A percentile compares a stretch with the other conserved stretches of the same genome.
Conservation (phyloP, 2,888 invertebrate genomes). For the Agapostemon virescens region DNA sequence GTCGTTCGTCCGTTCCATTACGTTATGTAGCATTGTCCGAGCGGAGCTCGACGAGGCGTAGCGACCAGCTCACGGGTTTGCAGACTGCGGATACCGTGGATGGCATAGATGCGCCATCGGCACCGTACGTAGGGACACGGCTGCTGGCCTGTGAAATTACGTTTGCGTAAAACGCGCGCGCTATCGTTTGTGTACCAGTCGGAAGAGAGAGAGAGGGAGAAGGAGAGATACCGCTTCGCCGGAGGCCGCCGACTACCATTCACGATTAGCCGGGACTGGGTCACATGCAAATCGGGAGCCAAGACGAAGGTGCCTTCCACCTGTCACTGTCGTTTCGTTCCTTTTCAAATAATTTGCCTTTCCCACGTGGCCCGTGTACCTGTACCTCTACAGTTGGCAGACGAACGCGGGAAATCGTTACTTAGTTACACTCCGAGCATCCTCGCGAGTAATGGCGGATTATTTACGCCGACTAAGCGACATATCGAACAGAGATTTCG, state of each 20-base stretch:
- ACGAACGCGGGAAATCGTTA: constrained; percentile 21
- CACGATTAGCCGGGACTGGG: constrained; percentile 66
- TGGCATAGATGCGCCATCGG: neutral
- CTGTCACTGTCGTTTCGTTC: constrained; percentile 52
- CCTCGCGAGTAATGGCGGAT: neutral
- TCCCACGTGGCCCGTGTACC: constrained; percentile 6
- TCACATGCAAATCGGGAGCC: constrained; percentile 68
- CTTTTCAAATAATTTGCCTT: constrained; percentile 32
- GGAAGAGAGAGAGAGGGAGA: neutral
- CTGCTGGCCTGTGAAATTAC: constrained; percentile 37
- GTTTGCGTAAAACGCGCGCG: constrained; percentile 40
- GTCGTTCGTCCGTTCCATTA: constrained; percentile 42
- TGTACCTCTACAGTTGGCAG: constrained; percentile 1
- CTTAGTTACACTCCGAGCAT: constrained; percentile 11
- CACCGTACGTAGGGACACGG: neutral
- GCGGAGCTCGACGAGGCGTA: constrained; percentile 45
- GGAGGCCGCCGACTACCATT: constrained; percentile 63
- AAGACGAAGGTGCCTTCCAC: constrained; percentile 48
- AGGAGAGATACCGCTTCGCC: neutral
- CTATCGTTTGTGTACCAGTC: constrained; percentile 33
- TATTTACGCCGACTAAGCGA: neutral
- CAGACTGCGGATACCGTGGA: neutral
- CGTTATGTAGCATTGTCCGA: constrained; percentile 51
- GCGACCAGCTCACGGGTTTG: constrained; percentile 20
- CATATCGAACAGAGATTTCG: neutral